Base-by-base conservation (phyloP, 2,113 vertebrate genomes). In the Notothenia coriiceps region DNA sequence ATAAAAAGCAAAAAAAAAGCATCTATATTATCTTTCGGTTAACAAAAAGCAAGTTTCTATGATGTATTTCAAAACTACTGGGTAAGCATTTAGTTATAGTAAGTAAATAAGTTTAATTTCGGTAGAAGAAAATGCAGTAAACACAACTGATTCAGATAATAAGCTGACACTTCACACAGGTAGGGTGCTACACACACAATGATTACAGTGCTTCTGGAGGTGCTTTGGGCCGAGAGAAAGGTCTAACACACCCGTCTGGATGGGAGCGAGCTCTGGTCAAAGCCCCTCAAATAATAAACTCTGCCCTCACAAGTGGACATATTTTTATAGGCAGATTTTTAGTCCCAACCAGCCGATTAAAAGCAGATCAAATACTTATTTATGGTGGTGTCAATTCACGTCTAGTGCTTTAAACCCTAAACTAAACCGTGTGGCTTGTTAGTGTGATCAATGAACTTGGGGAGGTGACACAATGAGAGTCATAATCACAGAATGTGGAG, bases 1-100 rank as follows among this genome's bases (percentile, higher is more conserved):
- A 98, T 93, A 85, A 94, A 40, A 97, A 98, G 97, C 96, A 97
- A 96, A 85, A 85, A 96, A 83, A 84, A 90, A 92, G 93, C 92
- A 90, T 93, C 92, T 94, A 93, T 78, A 88, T 79, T 92, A 89
- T 83, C 77, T 74, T 86, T 87, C 89, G 77, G 93, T 94, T 91
- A 91, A 88, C 74, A 83, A 83, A 89, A 90, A 90, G 88, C 86
- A 86, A 90, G 74, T 84, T 57, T 78, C 88, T 90, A 80, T 22
- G 79, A 87, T 81, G 77, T 83, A 74, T 20, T 79, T 79, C 44
- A 73, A 80, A 56, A 75, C 79, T 88, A 91, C 78, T 63, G 71
- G 73, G 74, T 87, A 85, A 91, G 88, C 73, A 93, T 87, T 89
- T 89, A 86, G 87, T 86, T 75, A 82, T 84, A 33, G 74, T 83